Evolutionary conservation across 2,113 vertebrate species (phyloP).

Genomic region (Anhinga rufa): DNA sequence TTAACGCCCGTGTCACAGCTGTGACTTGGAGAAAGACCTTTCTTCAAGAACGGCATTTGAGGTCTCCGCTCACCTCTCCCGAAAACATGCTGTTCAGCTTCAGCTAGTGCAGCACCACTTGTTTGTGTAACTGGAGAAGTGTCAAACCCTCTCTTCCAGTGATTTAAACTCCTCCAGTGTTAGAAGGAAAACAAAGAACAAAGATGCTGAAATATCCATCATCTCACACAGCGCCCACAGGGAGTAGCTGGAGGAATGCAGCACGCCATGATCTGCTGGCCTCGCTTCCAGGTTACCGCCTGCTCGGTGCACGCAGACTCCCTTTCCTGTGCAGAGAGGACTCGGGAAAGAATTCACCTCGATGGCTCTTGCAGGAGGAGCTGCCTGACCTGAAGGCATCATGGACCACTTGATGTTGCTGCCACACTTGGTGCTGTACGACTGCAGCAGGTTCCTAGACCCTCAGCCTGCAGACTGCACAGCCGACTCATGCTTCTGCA

Average conservation of each 20-base stretch:
- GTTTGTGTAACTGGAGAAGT: conserved; percentile 66
- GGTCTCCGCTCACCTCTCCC: conserved; percentile 14
- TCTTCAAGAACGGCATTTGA: neutral
- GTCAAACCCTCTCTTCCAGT: conserved; percentile 43
- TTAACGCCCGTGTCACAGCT: neutral
- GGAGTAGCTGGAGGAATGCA: conserved; percentile 63
- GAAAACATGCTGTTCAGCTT: neutral
- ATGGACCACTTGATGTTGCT: accelerated
- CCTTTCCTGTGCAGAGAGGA: conserved; percentile 52
- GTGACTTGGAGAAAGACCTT: neutral
- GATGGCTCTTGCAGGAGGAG: neutral
- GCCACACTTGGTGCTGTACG: accelerated
- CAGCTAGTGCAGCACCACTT: neutral
- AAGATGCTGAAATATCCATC: conserved; percentile 76
- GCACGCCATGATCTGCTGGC: neutral
- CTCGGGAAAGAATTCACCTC: conserved; percentile 17
- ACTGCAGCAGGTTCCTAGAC: neutral
- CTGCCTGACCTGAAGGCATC: neutral
- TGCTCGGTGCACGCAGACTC: conserved; percentile 11
- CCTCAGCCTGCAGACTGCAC: neutral
- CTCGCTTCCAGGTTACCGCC: neutral
- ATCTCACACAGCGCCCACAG: conserved; percentile 21
- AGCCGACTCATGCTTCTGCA: accelerated
- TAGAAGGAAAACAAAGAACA: conserved; percentile 69
- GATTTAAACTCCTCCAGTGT: conserved; percentile 72